A percentile compares a stretch with the other conserved stretches of the same genome.
Conservation (phyloP, 2,888 invertebrate genomes). For the Encarsia formosa region DNA sequence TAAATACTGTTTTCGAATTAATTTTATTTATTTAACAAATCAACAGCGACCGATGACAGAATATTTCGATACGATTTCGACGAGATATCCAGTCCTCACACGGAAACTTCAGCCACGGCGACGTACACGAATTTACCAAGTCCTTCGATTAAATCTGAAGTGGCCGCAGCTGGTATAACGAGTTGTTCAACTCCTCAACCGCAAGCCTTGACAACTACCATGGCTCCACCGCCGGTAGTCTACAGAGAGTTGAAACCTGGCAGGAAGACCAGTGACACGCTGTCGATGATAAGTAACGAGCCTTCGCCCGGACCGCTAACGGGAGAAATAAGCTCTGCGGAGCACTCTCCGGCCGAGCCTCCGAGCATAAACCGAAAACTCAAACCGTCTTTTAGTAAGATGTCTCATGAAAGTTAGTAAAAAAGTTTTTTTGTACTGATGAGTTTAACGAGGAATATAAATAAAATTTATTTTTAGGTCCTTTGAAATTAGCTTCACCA, state of each 20-base stretch:
- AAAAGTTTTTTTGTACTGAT: no score
- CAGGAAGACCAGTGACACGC: conserved; percentile 48
- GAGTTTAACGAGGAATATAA: not conserved
- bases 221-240: conserved; percentile 54
- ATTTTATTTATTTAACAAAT: not conserved
- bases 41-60: conserved; percentile 51
- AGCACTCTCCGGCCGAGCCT: conserved; percentile 54
- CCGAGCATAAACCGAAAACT: conserved; percentile 78
- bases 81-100: conserved; percentile 47
- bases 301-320: conserved; percentile 29
- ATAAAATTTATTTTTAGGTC: conserved; percentile 34
- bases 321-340: conserved; percentile 38
- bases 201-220: conserved; percentile 46
- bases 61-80: conserved; percentile 60
- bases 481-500: conserved; percentile 49
- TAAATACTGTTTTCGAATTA: no score
- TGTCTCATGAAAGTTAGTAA: conserved; percentile 35
- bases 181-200: not conserved
- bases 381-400: conserved; percentile 17
- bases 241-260: conserved; percentile 60
- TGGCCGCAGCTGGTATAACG: no score
- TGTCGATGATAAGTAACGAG: conserved; percentile 51
- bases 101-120: conserved; percentile 54
- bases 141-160: conserved; percentile 44
- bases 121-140: conserved; percentile 61